These are phyloP conservation scores for Cataglyphis albicans DNA, from an alignment of 2,888 invertebrate genomes.

Conservation along the genomic window DNA sequence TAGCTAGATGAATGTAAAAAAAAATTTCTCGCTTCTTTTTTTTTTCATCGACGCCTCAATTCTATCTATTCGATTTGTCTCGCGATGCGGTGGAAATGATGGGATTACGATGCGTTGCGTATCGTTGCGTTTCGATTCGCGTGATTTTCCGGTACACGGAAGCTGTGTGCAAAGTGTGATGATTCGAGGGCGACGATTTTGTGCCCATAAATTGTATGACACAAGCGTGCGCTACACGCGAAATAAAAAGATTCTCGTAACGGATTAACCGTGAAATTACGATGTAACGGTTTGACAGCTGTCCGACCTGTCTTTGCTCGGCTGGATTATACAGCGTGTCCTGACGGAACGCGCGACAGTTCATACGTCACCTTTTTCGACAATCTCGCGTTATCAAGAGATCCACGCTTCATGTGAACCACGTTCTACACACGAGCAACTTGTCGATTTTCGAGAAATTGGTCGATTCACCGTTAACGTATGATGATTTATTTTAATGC, in stretches of 20 bases:
- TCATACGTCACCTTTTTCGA: not conserved
- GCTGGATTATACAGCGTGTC: slow-evolving; percentile 53
- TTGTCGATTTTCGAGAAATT: slow-evolving; percentile 9
- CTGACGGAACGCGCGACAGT: slow-evolving; percentile 16
- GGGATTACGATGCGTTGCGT: not conserved
- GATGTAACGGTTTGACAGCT: slow-evolving; percentile 75
- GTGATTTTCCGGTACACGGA: slow-evolving; percentile 40
- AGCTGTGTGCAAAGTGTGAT: slow-evolving; percentile 17
- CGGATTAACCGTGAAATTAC: slow-evolving; percentile 72
- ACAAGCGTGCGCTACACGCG: slow-evolving; percentile 34
- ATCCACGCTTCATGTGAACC: slow-evolving; percentile 16
- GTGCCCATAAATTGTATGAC: slow-evolving; percentile 20
- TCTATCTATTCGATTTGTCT: slow-evolving; percentile 20
- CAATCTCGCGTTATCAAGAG: not conserved
- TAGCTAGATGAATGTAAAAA: not conserved
- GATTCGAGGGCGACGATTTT: slow-evolving; percentile 44
- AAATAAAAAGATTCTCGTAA: slow-evolving; percentile 57
- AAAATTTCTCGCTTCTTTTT: not conserved
- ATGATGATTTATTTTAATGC: not conserved
- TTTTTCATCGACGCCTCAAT: not conserved
- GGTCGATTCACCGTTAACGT: slow-evolving; percentile 2
- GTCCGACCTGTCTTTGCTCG: slow-evolving; percentile 62
- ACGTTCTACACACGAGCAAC: not conserved
- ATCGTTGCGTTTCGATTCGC: slow-evolving; percentile 1
- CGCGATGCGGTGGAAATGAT: not conserved